phyloP scores from a whole-genome alignment of 2,888 invertebrate species.

The Argynnis bischoffii region DNA sequence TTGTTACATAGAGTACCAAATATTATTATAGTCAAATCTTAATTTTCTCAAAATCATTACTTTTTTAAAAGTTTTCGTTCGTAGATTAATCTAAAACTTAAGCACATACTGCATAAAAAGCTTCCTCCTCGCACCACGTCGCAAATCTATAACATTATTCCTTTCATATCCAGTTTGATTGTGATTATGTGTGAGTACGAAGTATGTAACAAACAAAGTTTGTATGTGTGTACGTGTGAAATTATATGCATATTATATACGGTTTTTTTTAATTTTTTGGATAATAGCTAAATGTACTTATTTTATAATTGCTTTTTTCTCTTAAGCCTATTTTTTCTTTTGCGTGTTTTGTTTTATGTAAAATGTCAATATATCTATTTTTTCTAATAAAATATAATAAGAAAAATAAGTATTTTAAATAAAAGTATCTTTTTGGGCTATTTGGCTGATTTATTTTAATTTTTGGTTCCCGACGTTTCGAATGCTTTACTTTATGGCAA shows the following conservation, averaged over 20 bases:
- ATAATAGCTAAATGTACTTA: background rate
- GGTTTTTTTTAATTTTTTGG: slow-evolving; percentile 1
- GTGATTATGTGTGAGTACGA: slow-evolving; percentile 40
- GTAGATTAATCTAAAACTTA: slow-evolving; percentile 46
- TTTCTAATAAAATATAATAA: too few species aligned
- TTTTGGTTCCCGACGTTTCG: too few species aligned
- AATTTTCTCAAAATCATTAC: background rate
- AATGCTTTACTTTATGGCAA: too few species aligned
- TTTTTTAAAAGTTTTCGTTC: background rate
- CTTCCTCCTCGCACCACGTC: slow-evolving; percentile 61
- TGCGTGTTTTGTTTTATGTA: too few species aligned
- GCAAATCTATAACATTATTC: slow-evolving; percentile 72
- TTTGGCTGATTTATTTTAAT: too few species aligned
- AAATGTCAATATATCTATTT: too few species aligned
- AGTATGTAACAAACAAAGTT: slow-evolving; percentile 33
- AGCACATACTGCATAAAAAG: slow-evolving; percentile 55
- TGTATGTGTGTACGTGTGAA: slow-evolving; percentile 43
- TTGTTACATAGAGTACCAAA: too few species aligned
- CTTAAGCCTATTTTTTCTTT: background rate
- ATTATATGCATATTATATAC: slow-evolving; percentile 36
- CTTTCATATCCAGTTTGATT: slow-evolving; percentile 73
- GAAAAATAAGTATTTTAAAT: too few species aligned
- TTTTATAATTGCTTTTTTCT: background rate
- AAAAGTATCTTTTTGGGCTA: too few species aligned
- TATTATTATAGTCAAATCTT: background rate